Evolutionary conservation across 1,140 invertebrate genomes (phyloP).

Genomic region (Leptopilina boulardi): DNA sequence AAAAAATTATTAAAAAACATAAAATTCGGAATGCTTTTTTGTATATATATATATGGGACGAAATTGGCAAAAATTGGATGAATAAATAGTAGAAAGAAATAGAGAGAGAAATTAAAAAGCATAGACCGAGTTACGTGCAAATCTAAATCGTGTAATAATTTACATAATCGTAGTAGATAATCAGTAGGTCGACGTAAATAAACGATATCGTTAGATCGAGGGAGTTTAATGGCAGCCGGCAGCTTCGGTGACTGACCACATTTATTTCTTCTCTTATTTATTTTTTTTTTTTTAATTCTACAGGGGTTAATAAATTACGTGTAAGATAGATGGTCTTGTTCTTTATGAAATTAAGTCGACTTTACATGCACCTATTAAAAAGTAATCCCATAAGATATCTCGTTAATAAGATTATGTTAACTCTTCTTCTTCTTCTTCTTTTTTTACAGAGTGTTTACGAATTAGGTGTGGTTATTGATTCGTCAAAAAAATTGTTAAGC

Average conservation of each 20-base stretch:
- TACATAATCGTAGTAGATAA: constrained; percentile 21
- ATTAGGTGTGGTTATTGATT: too few relatives aligned
- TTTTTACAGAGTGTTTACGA: too few relatives aligned
- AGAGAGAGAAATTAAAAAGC: neutral
- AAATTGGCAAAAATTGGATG: neutral
- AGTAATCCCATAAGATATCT: neutral
- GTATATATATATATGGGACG: neutral
- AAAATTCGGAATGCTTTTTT: neutral
- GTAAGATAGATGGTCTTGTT: neutral
- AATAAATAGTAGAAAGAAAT: neutral
- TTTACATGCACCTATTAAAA: neutral
- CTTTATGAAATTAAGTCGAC: constrained; percentile 3
- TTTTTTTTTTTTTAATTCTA: neutral
- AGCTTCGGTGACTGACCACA: constrained; percentile 18
- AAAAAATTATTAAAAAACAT: too few relatives aligned
- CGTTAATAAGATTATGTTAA: neutral
- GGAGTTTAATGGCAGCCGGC: constrained; percentile 13
- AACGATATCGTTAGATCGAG: constrained; percentile 23
- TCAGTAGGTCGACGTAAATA: constrained; percentile 14
- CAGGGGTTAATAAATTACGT: constrained; percentile 3
- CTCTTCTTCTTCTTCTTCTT: neutral
- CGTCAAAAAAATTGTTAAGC: too few relatives aligned
- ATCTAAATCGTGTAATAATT: constrained; percentile 20
- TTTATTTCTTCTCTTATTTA: constrained; percentile 11
- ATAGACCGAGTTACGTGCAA: neutral